Conservation (phyloP, 2,113 vertebrate species). For the Neoarius graeffei region DNA sequence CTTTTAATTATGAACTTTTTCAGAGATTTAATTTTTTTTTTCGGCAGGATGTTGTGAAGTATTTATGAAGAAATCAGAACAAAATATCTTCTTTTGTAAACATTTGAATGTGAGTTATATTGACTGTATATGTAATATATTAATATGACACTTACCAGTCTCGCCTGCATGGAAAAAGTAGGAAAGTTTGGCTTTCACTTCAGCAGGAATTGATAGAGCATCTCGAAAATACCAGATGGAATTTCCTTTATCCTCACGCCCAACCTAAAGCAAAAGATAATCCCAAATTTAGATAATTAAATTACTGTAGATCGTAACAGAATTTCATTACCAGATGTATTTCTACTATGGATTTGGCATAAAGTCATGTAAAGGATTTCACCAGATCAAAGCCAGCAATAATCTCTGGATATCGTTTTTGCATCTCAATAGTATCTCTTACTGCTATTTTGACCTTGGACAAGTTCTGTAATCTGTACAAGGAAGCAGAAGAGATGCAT, state of each 20-base stretch:
- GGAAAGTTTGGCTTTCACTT: slow-evolving; percentile 70
- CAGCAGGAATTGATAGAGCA: slow-evolving; percentile 75
- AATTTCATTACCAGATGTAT: not conserved
- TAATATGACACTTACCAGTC: slow-evolving; percentile 73
- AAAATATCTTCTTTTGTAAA: not conserved
- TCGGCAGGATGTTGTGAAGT: not conserved
- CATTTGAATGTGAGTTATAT: not conserved
- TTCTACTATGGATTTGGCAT: not conserved
- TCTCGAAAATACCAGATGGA: slow-evolving; percentile 81
- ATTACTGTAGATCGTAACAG: not conserved
- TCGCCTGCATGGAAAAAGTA: slow-evolving; percentile 94
- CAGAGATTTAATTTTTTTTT: not conserved
- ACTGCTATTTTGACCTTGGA: slow-evolving; percentile 76
- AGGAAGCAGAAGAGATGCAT: not conserved
- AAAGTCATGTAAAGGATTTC: slow-evolving; percentile 38
- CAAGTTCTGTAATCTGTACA: slow-evolving; percentile 71
- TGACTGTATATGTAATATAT: not conserved
- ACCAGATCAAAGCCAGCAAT: slow-evolving; percentile 91
- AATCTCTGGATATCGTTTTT: slow-evolving; percentile 75
- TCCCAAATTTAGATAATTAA: not conserved
- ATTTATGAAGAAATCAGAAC: not conserved
- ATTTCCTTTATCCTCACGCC: slow-evolving; percentile 81
- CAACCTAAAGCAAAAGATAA: slow-evolving; percentile 75
- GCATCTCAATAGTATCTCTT: slow-evolving; percentile 75
- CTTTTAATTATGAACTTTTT: not conserved